Base-by-base conservation (phyloP, 2,797 vertebrate genomes). In the Tadarida brasiliensis region DNA sequence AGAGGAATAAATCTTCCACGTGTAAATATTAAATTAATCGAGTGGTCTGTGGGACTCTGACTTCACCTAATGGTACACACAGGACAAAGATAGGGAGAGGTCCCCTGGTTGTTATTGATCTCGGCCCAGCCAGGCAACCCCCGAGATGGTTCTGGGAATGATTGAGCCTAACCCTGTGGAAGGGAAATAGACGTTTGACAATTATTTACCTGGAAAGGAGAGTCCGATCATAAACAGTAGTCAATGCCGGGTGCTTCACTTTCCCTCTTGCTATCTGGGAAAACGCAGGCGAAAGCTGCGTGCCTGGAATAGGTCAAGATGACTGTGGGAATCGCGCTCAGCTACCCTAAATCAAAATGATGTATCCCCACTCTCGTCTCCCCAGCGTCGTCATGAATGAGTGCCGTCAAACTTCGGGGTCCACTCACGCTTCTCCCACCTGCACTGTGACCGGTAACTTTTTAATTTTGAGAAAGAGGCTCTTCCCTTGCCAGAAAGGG, bases 371-470 rank as follows among this genome's bases (percentile, higher is more conserved):
- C 35, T 70, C 63, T 63, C 4, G 1, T 47, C 77, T 47, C 65
- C 57, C 30, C 35, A 1, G 0, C 0, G 56, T 28, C 4, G 30
- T 26, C 28, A 11, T 44, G 68, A 96, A 74, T 33, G 95, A 92
- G 35, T 11, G 71, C 85, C 0, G 65, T 87, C 87, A 49, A 54
- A 93, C 96, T 59, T 39, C 1, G 2, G 6, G 30, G 16, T 91
- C 78, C 11, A 91, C 92, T 76, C 94, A 54, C 0, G 4, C 56
- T 33, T 30, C 88, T 57, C 82, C 97, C 98, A 96, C 97, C 97
- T 97, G 96, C 22, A 14, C 95, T 10, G 19, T 74, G 95, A 98
- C 96, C 96, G 49, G 1, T 77, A 81, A 94, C 90, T 89, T 93
- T 30, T 96, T 90, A 94, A 70, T 94, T 96, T 90, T 56, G 73